Evolutionary conservation across 2,113 vertebrate species (phyloP), one percentile per base, ranked within the genome.

Genomic region (Fregata magnificens): DNA sequence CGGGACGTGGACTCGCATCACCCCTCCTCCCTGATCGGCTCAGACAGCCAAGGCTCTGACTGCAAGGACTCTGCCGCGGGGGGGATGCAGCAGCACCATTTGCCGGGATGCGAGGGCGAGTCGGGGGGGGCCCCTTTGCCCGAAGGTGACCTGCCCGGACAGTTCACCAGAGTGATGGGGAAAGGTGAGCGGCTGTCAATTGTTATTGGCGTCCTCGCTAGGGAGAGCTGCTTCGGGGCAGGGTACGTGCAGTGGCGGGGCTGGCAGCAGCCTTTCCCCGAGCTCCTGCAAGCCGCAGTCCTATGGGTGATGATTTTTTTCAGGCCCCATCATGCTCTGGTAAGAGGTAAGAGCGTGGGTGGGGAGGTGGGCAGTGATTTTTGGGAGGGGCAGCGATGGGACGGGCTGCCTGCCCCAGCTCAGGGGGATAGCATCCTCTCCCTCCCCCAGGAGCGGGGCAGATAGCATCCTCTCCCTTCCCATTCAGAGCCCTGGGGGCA

Each of bases 141-240:
- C 0, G 99, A 99, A 96, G 99, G 99, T 0, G 99, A 99, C 96
- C 98, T 99, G 86, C 99, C 99, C 0, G 99, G 99, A 7, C 99
- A 99, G 98, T 99, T 99, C 97, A 99, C 99, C 21, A 99, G 99
- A 7, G 99, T 99, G 95, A 99, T 99, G 99, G 99, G 99, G 38
- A 99, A 99, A 99, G 99, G 99, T 99, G 97, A 96, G 97, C 4
- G 3, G 10, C 18, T 15, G 3, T 6, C 31, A 0, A n/a, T 26
- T 5, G 6, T 15, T 10, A 2, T 2, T 8, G 29, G 4, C 12
- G 5, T 24, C 66, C 50, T 10, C 2, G 1, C 24, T 2, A 5
- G 38, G 40, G 22, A 53, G 18, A 22, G 50, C 25, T 36, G 62
- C 63, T 15, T 6, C 3, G 7, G 83, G 65, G 13, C 38, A 9